Evolutionary conservation across 1,140 invertebrate genomes (phyloP).

Genomic region (Andrena cerasifolii): DNA sequence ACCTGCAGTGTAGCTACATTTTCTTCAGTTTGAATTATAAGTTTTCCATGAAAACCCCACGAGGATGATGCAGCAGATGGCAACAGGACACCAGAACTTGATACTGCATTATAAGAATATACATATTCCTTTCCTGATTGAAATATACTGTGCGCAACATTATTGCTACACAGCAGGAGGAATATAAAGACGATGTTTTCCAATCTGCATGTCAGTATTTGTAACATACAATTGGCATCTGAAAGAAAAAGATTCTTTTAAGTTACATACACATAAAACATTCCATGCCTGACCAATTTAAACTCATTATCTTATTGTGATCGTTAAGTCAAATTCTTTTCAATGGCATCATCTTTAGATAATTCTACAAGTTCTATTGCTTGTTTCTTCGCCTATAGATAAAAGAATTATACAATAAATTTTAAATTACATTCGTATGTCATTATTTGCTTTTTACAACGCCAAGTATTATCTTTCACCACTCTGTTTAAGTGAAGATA

Average conservation of each 20-base stretch:
- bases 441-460: neutral
- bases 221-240: constrained; percentile 46
- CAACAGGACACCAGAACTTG: constrained; percentile 75
- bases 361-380: constrained; percentile 7
- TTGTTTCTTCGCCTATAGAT: neutral
- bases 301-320: neutral
- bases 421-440: constrained; percentile 4
- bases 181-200: constrained; percentile 57
- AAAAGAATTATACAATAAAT: constrained; percentile 3
- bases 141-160: constrained; percentile 69
- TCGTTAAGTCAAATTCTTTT: neutral
- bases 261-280: neutral
- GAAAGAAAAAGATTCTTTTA: constrained; percentile 36
- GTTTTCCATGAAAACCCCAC: constrained; percentile 75
- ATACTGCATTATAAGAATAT: constrained; percentile 76
- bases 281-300: neutral
- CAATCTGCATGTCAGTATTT: constrained; percentile 17
- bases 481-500: neutral
- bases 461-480: neutral
- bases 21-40: constrained; percentile 71
- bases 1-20: constrained; percentile 73
- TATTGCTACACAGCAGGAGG: constrained; percentile 41
- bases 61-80: constrained; percentile 75
- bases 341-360: neutral
- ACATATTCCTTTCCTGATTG: constrained; percentile 73